phyloP scores from a whole-genome alignment of 2,797 vertebrate species.

The Babyrousa celebensis region DNA sequence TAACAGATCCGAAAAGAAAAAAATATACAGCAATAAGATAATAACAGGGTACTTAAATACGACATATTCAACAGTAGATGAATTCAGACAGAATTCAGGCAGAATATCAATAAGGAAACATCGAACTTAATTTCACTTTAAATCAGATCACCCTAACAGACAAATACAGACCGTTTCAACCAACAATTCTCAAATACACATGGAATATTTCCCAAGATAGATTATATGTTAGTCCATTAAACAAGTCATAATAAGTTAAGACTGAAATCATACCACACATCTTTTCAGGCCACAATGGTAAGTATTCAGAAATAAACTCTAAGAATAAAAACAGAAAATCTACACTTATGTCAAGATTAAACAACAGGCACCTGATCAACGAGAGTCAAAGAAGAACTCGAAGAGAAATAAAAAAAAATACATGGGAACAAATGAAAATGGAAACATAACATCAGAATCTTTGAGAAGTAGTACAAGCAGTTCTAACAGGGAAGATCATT shows the following conservation, averaged over 20 bases:
- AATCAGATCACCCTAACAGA: not conserved
- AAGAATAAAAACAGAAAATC: not conserved
- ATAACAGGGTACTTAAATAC: not conserved
- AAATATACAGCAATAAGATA: not conserved
- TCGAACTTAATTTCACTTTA: not conserved
- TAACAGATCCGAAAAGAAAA: not conserved
- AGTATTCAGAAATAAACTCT: not conserved
- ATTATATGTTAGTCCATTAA: not conserved
- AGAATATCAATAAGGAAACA: not conserved
- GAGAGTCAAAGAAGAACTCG: not conserved
- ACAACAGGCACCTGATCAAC: not conserved
- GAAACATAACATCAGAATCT: not conserved
- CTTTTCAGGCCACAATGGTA: not conserved
- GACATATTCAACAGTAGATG: not conserved
- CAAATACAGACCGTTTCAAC: not conserved
- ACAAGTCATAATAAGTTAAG: not conserved
- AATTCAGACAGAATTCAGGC: not conserved
- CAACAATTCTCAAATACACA: not conserved
- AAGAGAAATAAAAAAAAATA: not conserved
- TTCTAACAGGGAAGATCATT: not conserved
- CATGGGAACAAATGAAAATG: not conserved
- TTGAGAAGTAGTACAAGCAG: not conserved
- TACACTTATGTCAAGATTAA: not conserved
- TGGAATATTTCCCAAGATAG: not conserved
- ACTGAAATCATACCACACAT: not conserved